Base-by-base conservation (phyloP, 2,888 invertebrate genomes). In the Temnothorax rugatulus region DNA sequence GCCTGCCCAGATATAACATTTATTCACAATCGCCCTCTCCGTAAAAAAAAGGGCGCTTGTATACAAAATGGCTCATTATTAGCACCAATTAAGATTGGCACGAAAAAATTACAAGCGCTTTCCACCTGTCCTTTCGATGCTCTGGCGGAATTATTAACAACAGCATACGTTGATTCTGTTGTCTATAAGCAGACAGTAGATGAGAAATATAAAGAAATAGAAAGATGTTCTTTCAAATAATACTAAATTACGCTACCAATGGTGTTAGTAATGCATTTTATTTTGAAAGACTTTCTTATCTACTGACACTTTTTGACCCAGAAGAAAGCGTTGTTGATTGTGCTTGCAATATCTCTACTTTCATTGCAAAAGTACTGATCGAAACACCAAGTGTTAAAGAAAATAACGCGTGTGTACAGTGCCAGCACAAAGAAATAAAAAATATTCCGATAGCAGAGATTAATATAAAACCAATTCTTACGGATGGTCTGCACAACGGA, bases 21-120 rank as follows among this genome's bases (percentile, higher is more conserved):
- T 1, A 66, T 66, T 44, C 21, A 57, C 3, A 71, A 71, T 57
- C 71, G 71, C 4, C 71, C 54, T 15, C 3, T 71, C 5, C 71
- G 54, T 57, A 57, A 41, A 38, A 71, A 25, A 54, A 54, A 18
- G 1, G 5, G 11, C 8, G 4, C 38, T 21, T 71, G 71, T 4
- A 54, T 71, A n/a, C 71, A 38, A 9, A 71, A 54, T 15, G 41
- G 54, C 21, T 71, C 41, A 1, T 9, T 71, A 8, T 54, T 71
- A 8, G 4, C 15, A 25, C 18, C 54, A 41, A 38, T 71, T 38
- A 71, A 71, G 15, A 71, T 71, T 54, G 21, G 5, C 9, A 38
- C 8, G 1, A 57, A 8, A n/a, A 71, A 21, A 18, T 11, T 71
- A 54, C 54, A 69, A 52, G 7, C 18, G 1, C 29, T 54, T 15